These are phyloP conservation scores for Melanotaenia parkinsoni DNA, from an alignment of 2,797 vertebrate genomes.

Conservation along the genomic window DNA sequence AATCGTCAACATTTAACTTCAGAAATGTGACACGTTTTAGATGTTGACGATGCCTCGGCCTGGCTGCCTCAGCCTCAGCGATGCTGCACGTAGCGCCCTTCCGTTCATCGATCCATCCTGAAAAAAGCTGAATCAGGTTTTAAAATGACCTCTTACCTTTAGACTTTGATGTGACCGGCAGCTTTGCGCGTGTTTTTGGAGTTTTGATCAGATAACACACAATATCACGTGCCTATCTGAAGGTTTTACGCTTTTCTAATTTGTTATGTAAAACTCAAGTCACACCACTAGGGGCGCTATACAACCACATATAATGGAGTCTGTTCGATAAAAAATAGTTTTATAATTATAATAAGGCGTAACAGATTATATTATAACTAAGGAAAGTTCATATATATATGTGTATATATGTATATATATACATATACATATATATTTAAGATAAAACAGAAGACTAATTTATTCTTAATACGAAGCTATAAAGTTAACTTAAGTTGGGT, in stretches of 20 bases:
- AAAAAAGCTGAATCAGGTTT: too few relatives aligned
- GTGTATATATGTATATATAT: too few relatives aligned
- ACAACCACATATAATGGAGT: not conserved
- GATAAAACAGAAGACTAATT: not conserved
- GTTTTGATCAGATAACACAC: not conserved
- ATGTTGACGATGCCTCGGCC: not conserved
- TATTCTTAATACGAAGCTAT: not conserved
- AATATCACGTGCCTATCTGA: not conserved
- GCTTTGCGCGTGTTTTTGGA: not conserved
- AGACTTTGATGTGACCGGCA: not conserved
- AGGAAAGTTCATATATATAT: too few relatives aligned
- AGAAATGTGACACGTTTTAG: not conserved
- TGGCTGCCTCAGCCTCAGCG: too few relatives aligned
- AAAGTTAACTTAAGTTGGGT: not conserved
- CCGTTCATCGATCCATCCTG: not conserved
- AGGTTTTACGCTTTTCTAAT: not conserved
- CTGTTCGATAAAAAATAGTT: too few relatives aligned
- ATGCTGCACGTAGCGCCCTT: not conserved
- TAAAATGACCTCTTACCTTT: conserved; percentile 28
- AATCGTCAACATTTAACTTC: not conserved
- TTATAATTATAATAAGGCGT: too few relatives aligned
- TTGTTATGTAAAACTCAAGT: not conserved
- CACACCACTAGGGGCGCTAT: conserved; percentile 5
- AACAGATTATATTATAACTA: too few relatives aligned
- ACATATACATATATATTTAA: too few relatives aligned